A percentile compares a stretch with the other conserved stretches of the same genome.
Conservation (phyloP, 2,888 invertebrate genomes). For the Cynaeus angustus region DNA sequence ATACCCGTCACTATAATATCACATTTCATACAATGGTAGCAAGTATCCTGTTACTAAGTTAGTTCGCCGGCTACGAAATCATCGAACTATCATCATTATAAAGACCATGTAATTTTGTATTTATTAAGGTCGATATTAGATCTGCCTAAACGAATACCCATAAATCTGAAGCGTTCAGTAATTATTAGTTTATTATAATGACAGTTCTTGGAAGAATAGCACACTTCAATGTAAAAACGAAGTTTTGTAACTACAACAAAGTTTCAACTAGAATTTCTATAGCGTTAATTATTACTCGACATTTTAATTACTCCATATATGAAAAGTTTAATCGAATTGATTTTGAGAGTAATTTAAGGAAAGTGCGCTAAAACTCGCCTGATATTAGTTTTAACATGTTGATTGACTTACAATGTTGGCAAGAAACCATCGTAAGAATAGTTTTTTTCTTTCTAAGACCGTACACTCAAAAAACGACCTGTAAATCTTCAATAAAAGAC, state of each 20-base stretch:
- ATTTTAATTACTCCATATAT: conserved; percentile 21
- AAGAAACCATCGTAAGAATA: too few species aligned
- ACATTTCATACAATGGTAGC: conserved; percentile 21
- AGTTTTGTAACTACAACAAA: neutral
- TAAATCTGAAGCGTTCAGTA: neutral
- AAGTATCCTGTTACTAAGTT: conserved; percentile 25
- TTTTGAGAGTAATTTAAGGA: conserved; percentile 2
- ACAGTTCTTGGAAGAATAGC: too few species aligned
- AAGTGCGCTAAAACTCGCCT: too few species aligned
- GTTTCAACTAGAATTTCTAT: neutral
- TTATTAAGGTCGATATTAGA: neutral
- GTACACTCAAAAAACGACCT: too few species aligned
- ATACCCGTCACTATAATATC: conserved; percentile 23
- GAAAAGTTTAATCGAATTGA: conserved; percentile 25
- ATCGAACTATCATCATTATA: conserved; percentile 35
- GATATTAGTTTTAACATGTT: too few species aligned
- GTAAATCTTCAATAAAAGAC: too few species aligned
- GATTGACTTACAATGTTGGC: too few species aligned
- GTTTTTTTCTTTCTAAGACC: too few species aligned
- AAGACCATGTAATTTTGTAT: conserved; percentile 16
- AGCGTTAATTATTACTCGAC: neutral
- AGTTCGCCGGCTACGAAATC: conserved; percentile 12
- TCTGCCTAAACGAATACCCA: neutral
- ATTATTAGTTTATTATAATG: neutral
- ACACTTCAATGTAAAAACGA: too few species aligned